These are phyloP conservation scores for Clitarchus hookeri DNA, from an alignment of 2,888 invertebrate species.

Conservation along the genomic window DNA sequence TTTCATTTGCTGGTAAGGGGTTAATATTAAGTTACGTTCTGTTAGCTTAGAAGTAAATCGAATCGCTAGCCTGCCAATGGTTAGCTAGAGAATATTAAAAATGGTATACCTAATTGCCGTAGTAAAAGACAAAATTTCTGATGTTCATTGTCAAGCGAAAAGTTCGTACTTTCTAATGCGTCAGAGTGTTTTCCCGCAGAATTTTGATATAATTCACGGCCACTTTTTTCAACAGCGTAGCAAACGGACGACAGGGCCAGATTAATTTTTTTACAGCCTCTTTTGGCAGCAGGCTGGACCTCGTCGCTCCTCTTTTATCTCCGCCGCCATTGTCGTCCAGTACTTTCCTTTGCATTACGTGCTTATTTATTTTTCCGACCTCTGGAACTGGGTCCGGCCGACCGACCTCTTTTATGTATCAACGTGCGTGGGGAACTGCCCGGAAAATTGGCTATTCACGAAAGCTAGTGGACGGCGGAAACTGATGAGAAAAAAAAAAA, in stretches of 20 bases:
- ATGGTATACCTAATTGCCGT: too few species aligned
- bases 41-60: too few species aligned
- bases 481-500: not conserved
- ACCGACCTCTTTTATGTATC: slow-evolving; percentile 14
- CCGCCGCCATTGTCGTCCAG: not conserved
- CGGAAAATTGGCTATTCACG: slow-evolving; percentile 1
- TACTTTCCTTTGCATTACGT: slow-evolving; percentile 6
- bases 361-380: not conserved
- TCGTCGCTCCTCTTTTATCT: not conserved
- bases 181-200: too few species aligned
- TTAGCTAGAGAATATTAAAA: too few species aligned
- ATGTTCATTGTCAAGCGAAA: too few species aligned
- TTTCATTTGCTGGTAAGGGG: too few species aligned
- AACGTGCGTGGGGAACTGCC: not conserved
- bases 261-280: not conserved
- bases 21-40: too few species aligned
- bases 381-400: not conserved
- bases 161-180: too few species aligned
- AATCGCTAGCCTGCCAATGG: too few species aligned
- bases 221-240: not conserved
- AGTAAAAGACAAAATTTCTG: too few species aligned
- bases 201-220: not conserved
- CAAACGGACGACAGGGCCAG: not conserved
- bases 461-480: not conserved
- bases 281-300: not conserved